A percentile compares a stretch with the other conserved stretches of the same genome.
These are phyloP conservation scores for Trachurus trachurus DNA, from an alignment of 2,797 vertebrate genomes.

Conservation along the genomic window DNA sequence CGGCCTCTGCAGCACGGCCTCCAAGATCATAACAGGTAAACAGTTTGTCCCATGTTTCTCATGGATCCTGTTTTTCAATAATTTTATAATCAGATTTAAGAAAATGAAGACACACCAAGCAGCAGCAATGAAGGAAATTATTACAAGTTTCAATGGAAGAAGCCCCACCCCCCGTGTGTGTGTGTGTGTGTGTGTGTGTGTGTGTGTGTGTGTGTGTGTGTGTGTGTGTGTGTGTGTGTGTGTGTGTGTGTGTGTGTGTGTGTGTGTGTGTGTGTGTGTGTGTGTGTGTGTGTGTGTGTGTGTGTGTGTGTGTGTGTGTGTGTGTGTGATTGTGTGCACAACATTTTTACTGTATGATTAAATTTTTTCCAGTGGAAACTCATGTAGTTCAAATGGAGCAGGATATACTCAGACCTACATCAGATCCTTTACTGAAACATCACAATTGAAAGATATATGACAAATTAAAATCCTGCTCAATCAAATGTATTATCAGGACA, in stretches of 20 bases:
- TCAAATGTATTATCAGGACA: neutral
- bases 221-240: neutral
- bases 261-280: neutral
- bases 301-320: neutral
- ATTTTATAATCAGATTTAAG: neutral
- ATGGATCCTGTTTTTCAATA: neutral
- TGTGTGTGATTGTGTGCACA: neutral
- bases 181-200: neutral
- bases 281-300: neutral
- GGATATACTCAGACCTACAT: neutral
- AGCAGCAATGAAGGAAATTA: neutral
- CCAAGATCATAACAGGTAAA: conserved; percentile 94
- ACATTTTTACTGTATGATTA: conserved; percentile 8
- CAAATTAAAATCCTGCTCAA: no score
- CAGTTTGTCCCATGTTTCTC: neutral
- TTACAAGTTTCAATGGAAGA: neutral
- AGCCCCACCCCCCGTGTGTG: no score
- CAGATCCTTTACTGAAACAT: neutral
- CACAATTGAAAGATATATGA: neutral
- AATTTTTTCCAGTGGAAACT: conserved; percentile 11
- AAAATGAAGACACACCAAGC: neutral
- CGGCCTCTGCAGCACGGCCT: conserved; percentile 82
- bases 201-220: neutral
- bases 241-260: neutral
- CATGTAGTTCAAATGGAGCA: neutral